Evolutionary conservation across 2,113 vertebrate species (phyloP).

Genomic region (Campylomormyrus tamandua): DNA sequence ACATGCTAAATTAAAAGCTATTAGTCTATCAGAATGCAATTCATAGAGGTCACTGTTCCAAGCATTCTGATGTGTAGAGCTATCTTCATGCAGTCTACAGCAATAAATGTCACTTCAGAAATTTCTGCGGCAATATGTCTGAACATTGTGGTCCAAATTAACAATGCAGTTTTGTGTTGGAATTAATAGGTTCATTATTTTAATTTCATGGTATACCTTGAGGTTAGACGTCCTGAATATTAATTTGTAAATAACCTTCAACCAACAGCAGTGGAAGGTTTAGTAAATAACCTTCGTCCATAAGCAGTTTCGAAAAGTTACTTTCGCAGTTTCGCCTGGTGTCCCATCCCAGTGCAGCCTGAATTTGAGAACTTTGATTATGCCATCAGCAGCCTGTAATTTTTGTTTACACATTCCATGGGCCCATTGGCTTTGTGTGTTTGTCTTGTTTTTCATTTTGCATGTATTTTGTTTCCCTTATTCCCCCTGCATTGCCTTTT

Average conservation of each 20-base stretch:
- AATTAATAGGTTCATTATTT: neutral
- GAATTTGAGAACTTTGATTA: neutral
- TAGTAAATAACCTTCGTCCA: neutral
- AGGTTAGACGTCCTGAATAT: neutral
- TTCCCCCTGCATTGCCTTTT: conserved; percentile 60
- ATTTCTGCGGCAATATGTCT: neutral
- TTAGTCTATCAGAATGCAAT: neutral
- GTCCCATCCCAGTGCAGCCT: neutral
- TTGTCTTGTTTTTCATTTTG: conserved; percentile 25
- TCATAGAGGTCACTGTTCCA: neutral
- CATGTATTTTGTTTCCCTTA: conserved; percentile 42
- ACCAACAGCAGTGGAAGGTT: neutral
- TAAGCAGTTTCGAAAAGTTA: neutral
- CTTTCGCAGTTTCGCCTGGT: neutral
- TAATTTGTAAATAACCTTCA: neutral
- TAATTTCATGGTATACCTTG: neutral
- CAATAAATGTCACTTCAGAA: neutral
- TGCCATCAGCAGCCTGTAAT: neutral
- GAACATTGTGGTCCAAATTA: neutral
- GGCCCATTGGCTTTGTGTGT: neutral
- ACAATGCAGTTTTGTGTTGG: neutral
- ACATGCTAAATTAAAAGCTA: neutral
- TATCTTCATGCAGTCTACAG: neutral
- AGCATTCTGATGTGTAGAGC: neutral
- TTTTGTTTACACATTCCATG: neutral